Percentiles rank a stretch among this genome's conserved stretches.
Evolutionary conservation across 2,888 invertebrate genomes (phyloP).

Genomic region (Desoria tigrina): DNA sequence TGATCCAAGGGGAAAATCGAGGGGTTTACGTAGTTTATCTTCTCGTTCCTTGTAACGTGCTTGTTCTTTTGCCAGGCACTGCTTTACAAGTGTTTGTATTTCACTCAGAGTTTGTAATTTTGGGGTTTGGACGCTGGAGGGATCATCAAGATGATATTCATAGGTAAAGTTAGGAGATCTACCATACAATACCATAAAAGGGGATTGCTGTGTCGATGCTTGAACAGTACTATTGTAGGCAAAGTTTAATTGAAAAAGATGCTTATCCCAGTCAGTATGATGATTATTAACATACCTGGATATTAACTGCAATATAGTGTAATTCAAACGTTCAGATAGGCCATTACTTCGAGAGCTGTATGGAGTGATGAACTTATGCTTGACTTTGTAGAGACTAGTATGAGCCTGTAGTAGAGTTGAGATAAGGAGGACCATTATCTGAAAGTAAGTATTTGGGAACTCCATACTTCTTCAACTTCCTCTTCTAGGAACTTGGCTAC

Average conservation of each 20-base stretch:
- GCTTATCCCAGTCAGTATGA: constrained; percentile 53
- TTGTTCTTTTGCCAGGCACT: too few species aligned
- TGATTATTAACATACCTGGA: constrained; percentile 45
- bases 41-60: too few species aligned
- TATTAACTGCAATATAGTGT: constrained; percentile 48
- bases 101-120: too few species aligned
- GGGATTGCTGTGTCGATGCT: constrained; percentile 7
- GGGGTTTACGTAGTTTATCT: too few species aligned
- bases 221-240: constrained; percentile 45
- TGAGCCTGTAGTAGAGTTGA: constrained; percentile 24
- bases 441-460: constrained; percentile 45
- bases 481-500: constrained; percentile 37
- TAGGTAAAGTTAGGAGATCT: constrained; percentile 2
- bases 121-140: too few species aligned
- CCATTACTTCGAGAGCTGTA: constrained; percentile 51
- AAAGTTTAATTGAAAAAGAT: constrained; percentile 44
- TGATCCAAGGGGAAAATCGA: neutral
- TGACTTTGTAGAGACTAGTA: constrained; percentile 10
- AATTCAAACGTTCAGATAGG: constrained; percentile 51
- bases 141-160: too few species aligned
- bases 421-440: constrained; percentile 50
- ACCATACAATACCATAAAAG: constrained; percentile 21
- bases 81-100: too few species aligned
- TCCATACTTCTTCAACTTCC: constrained; percentile 47
- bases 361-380: constrained; percentile 33